These are phyloP conservation scores for Cremastinae sp. DNA, from an alignment of 2,888 invertebrate genomes.

Conservation along the genomic window DNA sequence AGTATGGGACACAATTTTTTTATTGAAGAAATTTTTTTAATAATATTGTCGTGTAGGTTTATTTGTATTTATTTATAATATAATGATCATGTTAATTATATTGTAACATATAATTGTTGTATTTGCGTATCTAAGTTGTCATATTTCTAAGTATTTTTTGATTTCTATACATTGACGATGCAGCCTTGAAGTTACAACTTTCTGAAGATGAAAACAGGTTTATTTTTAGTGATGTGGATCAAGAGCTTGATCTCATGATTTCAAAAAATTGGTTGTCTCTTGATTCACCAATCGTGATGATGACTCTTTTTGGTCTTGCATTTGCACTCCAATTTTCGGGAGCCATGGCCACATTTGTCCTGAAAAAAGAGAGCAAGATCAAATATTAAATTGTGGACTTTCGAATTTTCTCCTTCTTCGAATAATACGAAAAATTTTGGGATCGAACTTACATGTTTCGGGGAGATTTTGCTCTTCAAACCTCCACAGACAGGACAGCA, in stretches of 20 bases:
- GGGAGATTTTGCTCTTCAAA: too few species aligned
- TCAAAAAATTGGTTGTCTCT: neutral
- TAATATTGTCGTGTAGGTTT: too few species aligned
- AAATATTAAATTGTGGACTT: neutral
- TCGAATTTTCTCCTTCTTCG: neutral
- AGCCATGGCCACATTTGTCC: neutral
- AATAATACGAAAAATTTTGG: too few species aligned
- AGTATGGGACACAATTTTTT: conserved; percentile 71
- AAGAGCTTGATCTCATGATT: neutral
- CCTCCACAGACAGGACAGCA: too few species aligned
- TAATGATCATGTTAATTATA: too few species aligned
- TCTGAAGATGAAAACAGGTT: neutral
- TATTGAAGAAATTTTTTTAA: too few species aligned
- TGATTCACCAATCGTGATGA: neutral
- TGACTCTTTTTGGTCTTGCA: conserved; percentile 12
- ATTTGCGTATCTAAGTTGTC: too few species aligned
- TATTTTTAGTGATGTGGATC: neutral
- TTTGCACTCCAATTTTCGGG: conserved; percentile 21
- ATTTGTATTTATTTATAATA: neutral
- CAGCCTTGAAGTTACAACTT: too few species aligned
- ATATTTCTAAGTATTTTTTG: too few species aligned
- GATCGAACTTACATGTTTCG: too few species aligned
- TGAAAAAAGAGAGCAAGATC: neutral
- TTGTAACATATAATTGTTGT: too few species aligned
- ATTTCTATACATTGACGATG: too few species aligned